A percentile compares a stretch with the other conserved stretches of the same genome.
Evolutionary conservation across 1,140 invertebrate genomes (phyloP).

Genomic region (Dreissena rostriformis): DNA sequence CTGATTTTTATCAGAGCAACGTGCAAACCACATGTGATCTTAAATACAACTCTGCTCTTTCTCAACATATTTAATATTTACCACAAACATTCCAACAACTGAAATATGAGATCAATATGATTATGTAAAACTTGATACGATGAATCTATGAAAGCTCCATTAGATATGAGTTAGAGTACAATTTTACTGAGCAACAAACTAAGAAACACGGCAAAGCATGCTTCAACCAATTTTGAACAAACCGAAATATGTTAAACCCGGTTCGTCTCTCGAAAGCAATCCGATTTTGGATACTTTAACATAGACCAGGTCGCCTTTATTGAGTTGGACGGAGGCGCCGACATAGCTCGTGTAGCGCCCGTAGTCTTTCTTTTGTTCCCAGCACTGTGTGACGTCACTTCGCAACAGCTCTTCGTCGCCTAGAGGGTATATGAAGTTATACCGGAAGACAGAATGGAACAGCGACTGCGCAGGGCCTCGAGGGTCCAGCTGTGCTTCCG

Average conservation of each 20-base stretch:
- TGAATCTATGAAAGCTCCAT: no score
- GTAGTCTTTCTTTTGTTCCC: constrained; percentile 48
- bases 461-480: constrained; percentile 8
- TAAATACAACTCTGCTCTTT: no score
- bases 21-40: no score
- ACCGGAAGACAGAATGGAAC: constrained; percentile 35
- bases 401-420: constrained; percentile 29
- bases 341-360: constrained; percentile 49
- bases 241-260: constrained; percentile 37
- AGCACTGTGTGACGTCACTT: constrained; percentile 44
- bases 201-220: neutral
- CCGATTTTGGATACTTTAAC: constrained; percentile 16
- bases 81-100: no score
- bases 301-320: constrained; percentile 47
- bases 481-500: neutral
- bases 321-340: constrained; percentile 26
- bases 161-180: no score
- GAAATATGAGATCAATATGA: no score
- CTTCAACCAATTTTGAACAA: constrained; percentile 36
- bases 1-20: no score
- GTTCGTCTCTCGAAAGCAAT: neutral
- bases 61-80: no score
- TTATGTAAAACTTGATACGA: no score
- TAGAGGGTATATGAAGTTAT: constrained; percentile 40
- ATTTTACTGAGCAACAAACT: no score